phyloP scores from a whole-genome alignment of 2,113 vertebrate genomes.

The Hyla sarda region DNA sequence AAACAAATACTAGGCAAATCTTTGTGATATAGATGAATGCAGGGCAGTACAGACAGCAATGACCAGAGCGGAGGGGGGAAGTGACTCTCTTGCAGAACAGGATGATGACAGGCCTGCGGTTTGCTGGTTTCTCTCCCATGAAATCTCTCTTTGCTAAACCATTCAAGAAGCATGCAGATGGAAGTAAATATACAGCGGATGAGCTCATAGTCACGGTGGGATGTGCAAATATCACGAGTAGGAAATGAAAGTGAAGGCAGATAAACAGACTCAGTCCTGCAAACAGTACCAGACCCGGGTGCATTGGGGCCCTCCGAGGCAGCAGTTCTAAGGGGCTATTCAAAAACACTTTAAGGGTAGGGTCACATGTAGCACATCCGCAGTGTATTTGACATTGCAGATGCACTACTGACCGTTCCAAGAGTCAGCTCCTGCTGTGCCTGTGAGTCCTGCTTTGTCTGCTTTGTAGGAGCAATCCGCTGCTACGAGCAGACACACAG shows the following conservation, averaged over 20 bases:
- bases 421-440: too few relatives aligned
- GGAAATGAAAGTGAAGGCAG: constrained; percentile 25
- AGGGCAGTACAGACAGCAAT: neutral
- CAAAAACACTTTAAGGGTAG: too few relatives aligned
- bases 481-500: too few relatives aligned
- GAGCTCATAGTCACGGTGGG: constrained; percentile 33
- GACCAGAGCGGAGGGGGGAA: neutral
- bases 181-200: constrained; percentile 23
- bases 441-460: too few relatives aligned
- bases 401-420: too few relatives aligned
- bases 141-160: constrained; percentile 31
- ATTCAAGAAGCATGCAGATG: neutral
- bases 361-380: too few relatives aligned
- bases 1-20: neutral
- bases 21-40: neutral
- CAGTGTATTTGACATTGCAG: too few relatives aligned
- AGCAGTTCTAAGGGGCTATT: neutral
- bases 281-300: neutral
- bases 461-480: too few relatives aligned
- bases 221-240: neutral
- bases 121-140: constrained; percentile 26
- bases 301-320: neutral
- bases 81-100: neutral
- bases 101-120: neutral
- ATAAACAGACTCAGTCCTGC: neutral